Evolutionary conservation across 2,888 invertebrate species (phyloP).

Genomic region (Aplocera efformata): DNA sequence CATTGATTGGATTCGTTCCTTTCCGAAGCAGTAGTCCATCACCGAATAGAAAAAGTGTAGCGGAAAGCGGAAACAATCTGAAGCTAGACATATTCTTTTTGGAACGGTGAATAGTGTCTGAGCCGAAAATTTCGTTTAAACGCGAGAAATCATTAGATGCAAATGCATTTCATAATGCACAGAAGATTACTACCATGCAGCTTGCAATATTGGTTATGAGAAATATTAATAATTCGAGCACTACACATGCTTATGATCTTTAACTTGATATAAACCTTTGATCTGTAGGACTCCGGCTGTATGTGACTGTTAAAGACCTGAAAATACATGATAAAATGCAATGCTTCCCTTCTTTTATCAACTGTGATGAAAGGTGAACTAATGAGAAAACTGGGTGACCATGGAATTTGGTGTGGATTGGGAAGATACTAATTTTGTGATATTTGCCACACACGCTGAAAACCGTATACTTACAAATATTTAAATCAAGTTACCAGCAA

Average conservation of each 20-base stretch:
- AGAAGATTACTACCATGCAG: conserved; percentile 54
- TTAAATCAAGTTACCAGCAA: too few species aligned
- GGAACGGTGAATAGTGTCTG: conserved; percentile 1
- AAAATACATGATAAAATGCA: conserved; percentile 81
- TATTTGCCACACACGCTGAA: too few species aligned
- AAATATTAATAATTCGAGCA: conserved; percentile 50
- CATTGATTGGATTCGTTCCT: conserved; percentile 10
- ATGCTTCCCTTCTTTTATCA: conserved; percentile 53
- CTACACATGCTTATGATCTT: conserved; percentile 76
- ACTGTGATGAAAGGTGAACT: conserved; percentile 3
- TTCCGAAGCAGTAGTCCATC: conserved; percentile 48
- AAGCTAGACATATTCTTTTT: conserved; percentile 4
- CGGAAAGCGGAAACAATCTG: conserved; percentile 44
- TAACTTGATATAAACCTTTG: conserved; percentile 89
- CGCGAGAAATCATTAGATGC: conserved; percentile 9
- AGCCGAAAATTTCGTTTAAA: conserved; percentile 4
- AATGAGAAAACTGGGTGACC: not conserved
- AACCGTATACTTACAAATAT: too few species aligned
- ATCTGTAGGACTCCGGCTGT: conserved; percentile 95
- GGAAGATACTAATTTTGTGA: too few species aligned
- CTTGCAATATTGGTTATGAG: conserved; percentile 43
- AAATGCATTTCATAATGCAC: conserved; percentile 16
- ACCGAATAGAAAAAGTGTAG: conserved; percentile 48
- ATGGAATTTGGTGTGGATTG: too few species aligned
- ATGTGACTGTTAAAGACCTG: conserved; percentile 98